Evolutionary conservation across 2,113 vertebrate species (phyloP).

Genomic region (Hiodon tergisus): DNA sequence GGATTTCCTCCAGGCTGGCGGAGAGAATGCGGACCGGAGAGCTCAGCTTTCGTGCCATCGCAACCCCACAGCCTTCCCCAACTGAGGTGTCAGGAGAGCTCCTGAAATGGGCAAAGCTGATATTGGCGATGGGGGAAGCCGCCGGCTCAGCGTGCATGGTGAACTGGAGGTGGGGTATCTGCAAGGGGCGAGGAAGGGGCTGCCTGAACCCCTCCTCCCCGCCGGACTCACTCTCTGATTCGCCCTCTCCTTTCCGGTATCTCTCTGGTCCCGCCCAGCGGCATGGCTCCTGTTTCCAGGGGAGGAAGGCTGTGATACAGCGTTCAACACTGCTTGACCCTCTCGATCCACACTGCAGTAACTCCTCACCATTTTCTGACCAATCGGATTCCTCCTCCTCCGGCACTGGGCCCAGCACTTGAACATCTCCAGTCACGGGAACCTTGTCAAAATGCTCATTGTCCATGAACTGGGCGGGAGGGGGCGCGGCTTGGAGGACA

Average conservation of each 20-base stretch:
- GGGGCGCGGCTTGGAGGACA: constrained; percentile 44
- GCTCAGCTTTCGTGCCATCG: constrained; percentile 32
- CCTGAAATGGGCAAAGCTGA: constrained; percentile 29
- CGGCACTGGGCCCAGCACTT: constrained; percentile 52
- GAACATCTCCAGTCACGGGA: constrained; percentile 45
- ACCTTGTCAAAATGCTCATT: constrained; percentile 40
- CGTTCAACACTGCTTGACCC: constrained; percentile 36
- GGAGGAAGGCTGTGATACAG: constrained; percentile 18
- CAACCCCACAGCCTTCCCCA: constrained; percentile 39
- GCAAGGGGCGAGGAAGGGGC: constrained; percentile 30
- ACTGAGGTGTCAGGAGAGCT: constrained; percentile 30
- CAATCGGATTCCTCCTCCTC: constrained; percentile 68
- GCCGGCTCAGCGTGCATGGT: constrained; percentile 48
- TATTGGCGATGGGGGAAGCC: constrained; percentile 18
- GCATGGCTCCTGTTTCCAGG: constrained; percentile 40
- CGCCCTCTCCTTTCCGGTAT: constrained; percentile 37
- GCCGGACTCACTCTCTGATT: constrained; percentile 53
- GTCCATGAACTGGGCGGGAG: constrained; percentile 63
- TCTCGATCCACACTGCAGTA: constrained; percentile 37
- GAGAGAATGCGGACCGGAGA: constrained; percentile 58
- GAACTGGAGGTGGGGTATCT: constrained; percentile 59
- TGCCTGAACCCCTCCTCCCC: constrained; percentile 38
- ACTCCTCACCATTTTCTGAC: constrained; percentile 60
- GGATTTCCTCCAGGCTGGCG: constrained; percentile 60
- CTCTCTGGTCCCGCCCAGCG: constrained; percentile 5